Evolutionary conservation across 2,797 vertebrate genomes (phyloP).

Genomic region (Rhynchonycteris naso): DNA sequence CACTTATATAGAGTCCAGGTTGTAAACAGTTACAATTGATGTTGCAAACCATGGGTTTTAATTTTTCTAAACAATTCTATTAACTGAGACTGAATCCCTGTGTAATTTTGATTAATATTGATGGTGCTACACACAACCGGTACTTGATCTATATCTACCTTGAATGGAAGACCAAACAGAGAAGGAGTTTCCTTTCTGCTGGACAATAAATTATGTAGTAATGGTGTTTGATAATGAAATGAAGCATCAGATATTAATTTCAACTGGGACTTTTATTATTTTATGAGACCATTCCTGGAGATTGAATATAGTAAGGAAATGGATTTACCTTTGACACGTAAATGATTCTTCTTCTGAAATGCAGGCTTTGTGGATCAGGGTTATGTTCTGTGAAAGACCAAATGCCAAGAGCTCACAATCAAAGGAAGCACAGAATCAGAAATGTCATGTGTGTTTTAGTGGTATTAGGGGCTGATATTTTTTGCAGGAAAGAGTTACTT

Average conservation of each 20-base stretch:
- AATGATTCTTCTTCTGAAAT: constrained; percentile 65
- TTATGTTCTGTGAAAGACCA: constrained; percentile 16
- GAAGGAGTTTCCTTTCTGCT: constrained; percentile 39
- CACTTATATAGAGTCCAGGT: neutral
- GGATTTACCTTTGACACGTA: constrained; percentile 59
- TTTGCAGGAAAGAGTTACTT: constrained; percentile 16
- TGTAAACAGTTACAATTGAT: constrained; percentile 25
- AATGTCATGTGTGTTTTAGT: neutral
- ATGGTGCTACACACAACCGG: neutral
- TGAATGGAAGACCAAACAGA: neutral
- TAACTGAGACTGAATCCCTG: neutral
- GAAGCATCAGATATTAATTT: constrained; percentile 41
- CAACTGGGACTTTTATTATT: constrained; percentile 64
- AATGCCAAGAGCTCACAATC: neutral
- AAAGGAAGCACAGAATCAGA: neutral
- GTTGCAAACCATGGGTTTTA: neutral
- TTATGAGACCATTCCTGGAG: constrained; percentile 58
- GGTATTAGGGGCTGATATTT: neutral
- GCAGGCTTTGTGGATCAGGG: neutral
- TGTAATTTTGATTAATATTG: constrained; percentile 1
- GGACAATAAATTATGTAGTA: constrained; percentile 2
- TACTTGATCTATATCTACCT: neutral
- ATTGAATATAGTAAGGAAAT: constrained; percentile 65
- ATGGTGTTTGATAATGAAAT: constrained; percentile 38
- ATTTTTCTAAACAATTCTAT: neutral